Conservation (phyloP, 2,113 vertebrate genomes). For the Corydoras maculifer region DNA sequence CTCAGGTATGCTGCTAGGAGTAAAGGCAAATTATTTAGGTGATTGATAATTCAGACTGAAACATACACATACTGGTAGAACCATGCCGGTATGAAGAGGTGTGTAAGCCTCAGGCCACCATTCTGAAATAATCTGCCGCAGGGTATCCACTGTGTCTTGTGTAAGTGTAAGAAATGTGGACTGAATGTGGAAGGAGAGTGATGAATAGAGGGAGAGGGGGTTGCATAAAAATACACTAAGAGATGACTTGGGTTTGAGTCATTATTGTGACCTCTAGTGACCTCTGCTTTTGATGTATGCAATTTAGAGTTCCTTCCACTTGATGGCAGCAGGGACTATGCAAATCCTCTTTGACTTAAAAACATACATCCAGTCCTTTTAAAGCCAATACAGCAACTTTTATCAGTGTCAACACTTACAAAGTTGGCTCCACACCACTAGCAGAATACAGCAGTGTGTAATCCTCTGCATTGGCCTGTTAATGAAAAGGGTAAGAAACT, state of each 20-base stretch:
- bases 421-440: not conserved
- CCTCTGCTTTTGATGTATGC: conserved; percentile 4
- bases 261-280: conserved; percentile 9
- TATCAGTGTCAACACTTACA: not conserved
- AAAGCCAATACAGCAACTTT: not conserved
- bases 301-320: conserved; percentile 15
- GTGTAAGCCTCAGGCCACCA: not conserved
- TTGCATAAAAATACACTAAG: too few relatives aligned
- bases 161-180: not conserved
- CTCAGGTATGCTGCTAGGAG: not conserved
- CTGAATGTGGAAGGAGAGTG: too few relatives aligned
- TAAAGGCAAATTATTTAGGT: conserved; percentile 25
- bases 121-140: not conserved
- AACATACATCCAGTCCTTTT: not conserved
- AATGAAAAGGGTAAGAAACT: too few relatives aligned
- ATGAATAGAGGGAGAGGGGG: too few relatives aligned
- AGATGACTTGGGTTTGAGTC: not conserved
- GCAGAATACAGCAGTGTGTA: too few relatives aligned
- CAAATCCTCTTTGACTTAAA: not conserved
- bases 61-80: not conserved
- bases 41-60: conserved; percentile 4
- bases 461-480: too few relatives aligned
- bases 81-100: not conserved
- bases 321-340: conserved; percentile 40
- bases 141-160: not conserved